phyloP scores from a whole-genome alignment of 2,113 vertebrate species.

The Prinia subflava region DNA sequence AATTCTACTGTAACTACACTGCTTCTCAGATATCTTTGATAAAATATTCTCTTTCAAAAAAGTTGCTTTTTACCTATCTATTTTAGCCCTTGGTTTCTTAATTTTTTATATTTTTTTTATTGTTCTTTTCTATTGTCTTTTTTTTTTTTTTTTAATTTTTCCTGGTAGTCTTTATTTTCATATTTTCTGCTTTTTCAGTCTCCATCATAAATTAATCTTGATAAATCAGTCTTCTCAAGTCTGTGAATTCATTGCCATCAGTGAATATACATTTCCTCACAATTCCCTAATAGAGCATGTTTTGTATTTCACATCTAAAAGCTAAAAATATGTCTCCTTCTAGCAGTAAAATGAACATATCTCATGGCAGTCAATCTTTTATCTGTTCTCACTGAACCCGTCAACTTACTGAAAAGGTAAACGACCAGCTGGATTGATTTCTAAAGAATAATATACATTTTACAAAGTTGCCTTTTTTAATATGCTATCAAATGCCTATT shows the following conservation, averaged over 20 bases:
- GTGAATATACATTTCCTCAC: background rate
- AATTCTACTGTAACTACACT: background rate
- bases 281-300: background rate
- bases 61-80: rapidly evolving
- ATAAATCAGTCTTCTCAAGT: background rate
- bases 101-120: background rate
- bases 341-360: background rate
- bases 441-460: background rate
- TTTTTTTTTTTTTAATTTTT: rapidly evolving
- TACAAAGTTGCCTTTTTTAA: background rate
- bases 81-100: background rate
- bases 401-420: background rate
- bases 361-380: background rate
- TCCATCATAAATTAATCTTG: background rate
- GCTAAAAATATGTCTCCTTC: background rate
- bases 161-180: background rate
- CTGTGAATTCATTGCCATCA: background rate
- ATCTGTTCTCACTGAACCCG: background rate
- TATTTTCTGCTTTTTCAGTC: background rate
- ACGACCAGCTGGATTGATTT: background rate
- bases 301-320: background rate
- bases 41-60: background rate
- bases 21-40: background rate
- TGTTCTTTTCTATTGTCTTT: background rate
- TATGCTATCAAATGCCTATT: background rate